Conservation (phyloP, 2,113 vertebrate genomes). For the Peromyscus californicus region DNA sequence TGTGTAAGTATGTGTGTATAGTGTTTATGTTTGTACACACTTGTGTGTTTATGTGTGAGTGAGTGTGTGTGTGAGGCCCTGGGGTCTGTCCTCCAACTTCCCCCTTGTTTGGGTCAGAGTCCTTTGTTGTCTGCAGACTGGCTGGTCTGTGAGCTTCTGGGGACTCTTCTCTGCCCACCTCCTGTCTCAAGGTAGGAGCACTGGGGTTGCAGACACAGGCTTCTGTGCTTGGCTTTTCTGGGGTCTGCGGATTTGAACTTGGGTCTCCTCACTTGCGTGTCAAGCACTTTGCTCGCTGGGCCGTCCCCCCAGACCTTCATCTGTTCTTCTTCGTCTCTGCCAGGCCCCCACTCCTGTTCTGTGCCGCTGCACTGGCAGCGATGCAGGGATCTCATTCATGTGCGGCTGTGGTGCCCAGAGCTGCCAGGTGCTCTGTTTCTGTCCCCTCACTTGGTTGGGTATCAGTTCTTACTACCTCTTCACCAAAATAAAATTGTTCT, state of each 20-base stretch:
- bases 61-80: not conserved
- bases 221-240: not conserved
- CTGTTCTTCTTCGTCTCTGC: slow-evolving; percentile 1
- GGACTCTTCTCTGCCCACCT: not conserved
- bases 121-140: not conserved
- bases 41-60: not conserved
- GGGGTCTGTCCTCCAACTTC: not conserved
- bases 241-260: not conserved
- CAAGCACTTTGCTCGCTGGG: not conserved
- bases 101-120: not conserved
- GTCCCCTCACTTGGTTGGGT: not conserved
- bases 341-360: not conserved
- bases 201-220: not conserved
- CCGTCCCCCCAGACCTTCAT: not conserved
- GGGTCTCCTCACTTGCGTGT: not conserved
- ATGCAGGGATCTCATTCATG: not conserved
- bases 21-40: not conserved
- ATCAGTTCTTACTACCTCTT: not conserved
- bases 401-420: slow-evolving; percentile 4
- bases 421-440: not conserved
- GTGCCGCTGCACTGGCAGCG: not conserved
- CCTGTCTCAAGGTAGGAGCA: not conserved
- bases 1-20: not conserved
- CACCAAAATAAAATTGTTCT: slow-evolving; percentile 38
- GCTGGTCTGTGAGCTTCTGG: not conserved